Evolutionary conservation across 2,888 invertebrate species (phyloP), one percentile per base, ranked within the genome.

Genomic region (Serrognathus titanus): DNA sequence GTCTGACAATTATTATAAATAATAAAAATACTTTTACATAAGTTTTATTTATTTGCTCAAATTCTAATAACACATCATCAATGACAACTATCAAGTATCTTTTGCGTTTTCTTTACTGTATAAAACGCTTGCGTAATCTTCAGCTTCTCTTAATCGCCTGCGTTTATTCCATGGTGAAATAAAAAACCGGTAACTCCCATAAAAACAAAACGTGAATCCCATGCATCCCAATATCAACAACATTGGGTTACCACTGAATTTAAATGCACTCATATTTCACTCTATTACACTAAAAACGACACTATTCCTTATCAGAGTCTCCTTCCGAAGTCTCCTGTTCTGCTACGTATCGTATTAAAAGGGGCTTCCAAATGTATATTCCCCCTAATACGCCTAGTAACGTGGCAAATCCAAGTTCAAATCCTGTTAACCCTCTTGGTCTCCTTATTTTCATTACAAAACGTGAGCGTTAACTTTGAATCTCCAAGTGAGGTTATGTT

Each of bases 341-440:
- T 9, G 39, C 43, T 40, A 47, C 55, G 45, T 60, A 63, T 51
- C 61, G 45, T 11, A 56, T 12, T 43, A 77, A 66, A n/a, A 75
- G 40, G 2, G 78, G 78, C 63, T 68, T 73, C 78, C 77, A 78
- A 68, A 78, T 75, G 64, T 79, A 79, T 45, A 72, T 58, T 46
- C 78, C 78, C 40, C 73, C 69, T 7, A 70, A 10, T 9, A 76
- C 62, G 8, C 78, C 78, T 46, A 76, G 5, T 20, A 72, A 58
- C 9, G 67, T 59, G 31, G 62, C 72, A 16, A 78, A 13, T 13
- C 71, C 64, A 49, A 78, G 55, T 65, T 77, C 73, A 35, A 63
- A 37, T 24, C 68, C 69, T 35, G 69, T 69, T 55, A 78, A 53
- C 10, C 72, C 71, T n/a, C 68, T 64, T 24, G 72, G 69, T 63